Evolutionary conservation across 1,140 invertebrate species (phyloP), one percentile per base, ranked within the genome.

Genomic region (Drosophila elegans): DNA sequence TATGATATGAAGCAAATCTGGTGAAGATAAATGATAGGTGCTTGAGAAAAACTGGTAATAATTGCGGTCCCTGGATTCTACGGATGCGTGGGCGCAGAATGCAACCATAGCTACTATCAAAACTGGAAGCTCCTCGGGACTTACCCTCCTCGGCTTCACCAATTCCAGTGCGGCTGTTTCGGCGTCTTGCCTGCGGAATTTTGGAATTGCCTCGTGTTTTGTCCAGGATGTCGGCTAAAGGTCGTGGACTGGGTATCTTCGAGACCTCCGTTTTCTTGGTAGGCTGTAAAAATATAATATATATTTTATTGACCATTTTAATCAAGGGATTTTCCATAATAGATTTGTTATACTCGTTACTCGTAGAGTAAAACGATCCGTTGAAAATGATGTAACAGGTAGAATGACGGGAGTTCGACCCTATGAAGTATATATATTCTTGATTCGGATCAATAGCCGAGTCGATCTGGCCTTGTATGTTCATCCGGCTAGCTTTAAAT

Each of bases 161-260:
- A 36, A 69, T 63, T 7, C 63, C 75, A 0, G 72, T 60, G 36
- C 84, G 85, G 48, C 88, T 92, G 41, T 90, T 91, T 11, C 91
- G 84, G 4, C 91, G 72, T 16, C 90, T 60, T 0, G 72, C 59
- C 54, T 80, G 82, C 6, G 85, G 88, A 27, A 92, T 79, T 67
- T 92, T 92, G 0, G 85, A 77, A 56, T 36, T 74, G 25, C 78
- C 89, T 4, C 74, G 81, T 39, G 83, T 51, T 57, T 90, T 92
- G 61, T 92, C 91, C 41, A 91, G 53, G 48, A 92, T 86, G 51
- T 92, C 91, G 39, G 88, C 90, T 62, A 92, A 52, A 0, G 90
- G 91, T 34, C 86, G 83, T 0, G 91, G 91, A 41, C 91, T 92
- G 39, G 91, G 91, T 57, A 92, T 92, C 51, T 92, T 92, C 0